phyloP scores from a whole-genome alignment of 2,113 vertebrate genomes.

The Tinamus guttatus region DNA sequence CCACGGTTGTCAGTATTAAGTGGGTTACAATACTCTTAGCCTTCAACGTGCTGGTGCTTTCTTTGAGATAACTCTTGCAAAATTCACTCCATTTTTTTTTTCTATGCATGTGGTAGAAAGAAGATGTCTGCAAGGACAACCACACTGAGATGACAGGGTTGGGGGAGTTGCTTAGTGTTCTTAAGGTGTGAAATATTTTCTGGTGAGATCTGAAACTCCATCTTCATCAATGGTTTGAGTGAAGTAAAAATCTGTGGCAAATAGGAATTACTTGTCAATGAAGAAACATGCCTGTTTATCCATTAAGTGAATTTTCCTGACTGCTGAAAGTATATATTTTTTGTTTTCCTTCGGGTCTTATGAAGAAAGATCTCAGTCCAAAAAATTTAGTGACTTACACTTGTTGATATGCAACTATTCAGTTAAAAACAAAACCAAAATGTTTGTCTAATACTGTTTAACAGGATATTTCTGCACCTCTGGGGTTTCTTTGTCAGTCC shows the following conservation, averaged over 20 bases:
- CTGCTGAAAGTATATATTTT: neutral
- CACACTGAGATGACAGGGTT: neutral
- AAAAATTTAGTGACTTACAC: neutral
- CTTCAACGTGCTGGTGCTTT: neutral
- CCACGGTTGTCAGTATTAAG: neutral
- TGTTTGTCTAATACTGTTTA: slow-evolving; percentile 19
- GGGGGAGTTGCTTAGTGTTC: slow-evolving; percentile 27
- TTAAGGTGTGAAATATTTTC: slow-evolving; percentile 45
- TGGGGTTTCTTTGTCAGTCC: neutral
- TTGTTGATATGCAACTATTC: slow-evolving; percentile 4
- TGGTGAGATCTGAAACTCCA: slow-evolving; percentile 41
- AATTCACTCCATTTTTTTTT: neutral
- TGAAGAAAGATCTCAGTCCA: neutral
- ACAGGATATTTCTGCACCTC: slow-evolving; percentile 27
- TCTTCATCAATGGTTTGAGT: slow-evolving; percentile 18
- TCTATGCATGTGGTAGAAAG: neutral
- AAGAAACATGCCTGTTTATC: slow-evolving; percentile 9
- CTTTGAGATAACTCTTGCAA: slow-evolving; percentile 5
- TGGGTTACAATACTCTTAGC: neutral
- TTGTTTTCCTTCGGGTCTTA: neutral
- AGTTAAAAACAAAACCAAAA: neutral
- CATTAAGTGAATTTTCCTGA: neutral
- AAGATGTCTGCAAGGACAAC: slow-evolving; percentile 38
- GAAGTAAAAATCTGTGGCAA: slow-evolving; percentile 5
- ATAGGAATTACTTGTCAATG: neutral